A percentile compares a stretch with the other conserved stretches of the same genome.
Conservation (phyloP, 2,113 vertebrate genomes). For the Todiramphus saurophagus region DNA sequence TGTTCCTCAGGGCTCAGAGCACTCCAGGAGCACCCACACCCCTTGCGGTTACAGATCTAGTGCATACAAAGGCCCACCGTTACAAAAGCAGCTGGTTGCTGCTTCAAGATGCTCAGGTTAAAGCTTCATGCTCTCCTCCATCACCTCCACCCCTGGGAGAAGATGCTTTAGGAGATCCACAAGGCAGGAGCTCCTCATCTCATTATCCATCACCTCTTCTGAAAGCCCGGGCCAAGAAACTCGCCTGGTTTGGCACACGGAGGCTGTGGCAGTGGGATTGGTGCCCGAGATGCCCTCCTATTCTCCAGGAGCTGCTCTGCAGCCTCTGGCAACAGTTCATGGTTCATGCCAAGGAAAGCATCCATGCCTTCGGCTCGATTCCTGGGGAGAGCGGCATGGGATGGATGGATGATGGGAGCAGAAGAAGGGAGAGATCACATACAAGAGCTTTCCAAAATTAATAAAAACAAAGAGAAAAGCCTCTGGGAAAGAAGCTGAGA, state of each 20-base stretch:
- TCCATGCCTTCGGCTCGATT: neutral
- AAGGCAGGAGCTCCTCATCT: neutral
- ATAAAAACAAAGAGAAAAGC: conserved; percentile 41
- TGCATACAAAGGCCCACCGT: neutral
- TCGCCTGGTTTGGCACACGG: fast-evolving
- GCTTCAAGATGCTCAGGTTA: neutral
- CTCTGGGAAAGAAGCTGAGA: conserved; percentile 30
- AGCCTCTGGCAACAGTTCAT: fast-evolving
- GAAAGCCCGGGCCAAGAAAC: neutral
- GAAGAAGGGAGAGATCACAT: neutral
- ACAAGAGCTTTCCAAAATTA: conserved; percentile 27
- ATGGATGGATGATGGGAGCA: neutral
- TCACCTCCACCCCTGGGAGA: neutral
- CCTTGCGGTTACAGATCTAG: neutral
- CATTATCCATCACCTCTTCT: fast-evolving
- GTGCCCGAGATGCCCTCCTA: fast-evolving
- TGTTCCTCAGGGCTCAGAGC: fast-evolving
- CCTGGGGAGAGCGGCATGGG: neutral
- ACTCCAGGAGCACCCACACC: neutral
- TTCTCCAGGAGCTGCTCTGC: neutral
- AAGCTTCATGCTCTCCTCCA: neutral
- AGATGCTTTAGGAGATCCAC: neutral
- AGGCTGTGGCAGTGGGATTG: fast-evolving
- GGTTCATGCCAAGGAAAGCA: neutral
- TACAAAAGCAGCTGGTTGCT: neutral